Evolutionary conservation across 1,140 invertebrate genomes (phyloP), one percentile per base, ranked within the genome.

Genomic region (Pentalonia nigronervosa): DNA sequence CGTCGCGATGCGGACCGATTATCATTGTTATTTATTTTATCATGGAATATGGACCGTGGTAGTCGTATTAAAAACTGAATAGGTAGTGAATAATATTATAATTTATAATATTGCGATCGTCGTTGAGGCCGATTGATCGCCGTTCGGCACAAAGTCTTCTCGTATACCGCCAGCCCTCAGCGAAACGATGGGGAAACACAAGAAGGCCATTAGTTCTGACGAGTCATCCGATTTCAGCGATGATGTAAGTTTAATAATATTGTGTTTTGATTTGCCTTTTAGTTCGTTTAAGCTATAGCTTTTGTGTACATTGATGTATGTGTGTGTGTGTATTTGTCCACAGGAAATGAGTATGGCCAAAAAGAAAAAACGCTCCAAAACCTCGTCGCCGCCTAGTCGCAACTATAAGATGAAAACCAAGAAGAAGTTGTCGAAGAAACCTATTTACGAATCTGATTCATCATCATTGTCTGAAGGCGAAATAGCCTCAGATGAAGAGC

Each of bases 391-490:
- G 2, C n/a, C n/a, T 23, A 92, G 76, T 53, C 91, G 91, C 34
- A 84, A 34, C 7, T 60, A 47, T 7, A 76, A 45, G n/a, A n/a
- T 56, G n/a, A 93, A 56, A 1, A 50, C 34, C 6, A 93, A 93
- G 25, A 81, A 50, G 6, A 93, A 84, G 48, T 53, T n/a, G 14
- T 76, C 48, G 20, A 93, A 93, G 41, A 93, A 93, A 41, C 81
- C n/a, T 2, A 56, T 84, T 45, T 93, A 93, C 4, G 91, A 93
- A 30, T 93, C 91, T 17, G 81, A 93, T 34, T 83, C 67, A 1
- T 92, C 91, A 30, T 93, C 91, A 2, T 45, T 93, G 34, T 93
- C 91, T 7, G 91, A 93, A 56, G 91, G 91, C 1, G 91, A 93
- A 45, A 93, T 93, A 56, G 91, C 41, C 0, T 76, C 60, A 3